These are phyloP conservation scores for Mystacides longicornis DNA, from an alignment of 2,888 invertebrate genomes.

Conservation along the genomic window DNA sequence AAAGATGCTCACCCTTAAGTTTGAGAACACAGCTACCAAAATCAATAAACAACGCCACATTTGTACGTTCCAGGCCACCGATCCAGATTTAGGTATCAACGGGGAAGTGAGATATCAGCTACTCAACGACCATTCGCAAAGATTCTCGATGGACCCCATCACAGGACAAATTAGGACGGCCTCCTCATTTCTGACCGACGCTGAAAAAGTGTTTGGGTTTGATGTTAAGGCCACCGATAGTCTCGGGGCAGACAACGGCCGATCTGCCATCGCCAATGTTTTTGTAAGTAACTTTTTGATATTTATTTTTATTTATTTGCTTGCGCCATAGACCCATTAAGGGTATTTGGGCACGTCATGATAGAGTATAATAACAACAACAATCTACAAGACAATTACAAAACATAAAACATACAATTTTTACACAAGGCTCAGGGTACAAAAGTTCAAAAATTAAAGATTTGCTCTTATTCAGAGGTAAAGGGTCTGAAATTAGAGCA, in stretches of 20 bases:
- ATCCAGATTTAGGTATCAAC: constrained; percentile 68
- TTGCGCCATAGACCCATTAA: not conserved
- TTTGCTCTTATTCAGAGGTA: no score
- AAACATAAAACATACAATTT: no score
- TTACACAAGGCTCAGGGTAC: no score
- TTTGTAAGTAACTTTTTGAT: constrained; percentile 56
- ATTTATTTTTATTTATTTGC: not conserved
- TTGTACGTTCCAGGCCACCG: constrained; percentile 53
- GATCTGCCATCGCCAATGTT: constrained; percentile 76
- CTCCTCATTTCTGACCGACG: constrained; percentile 58
- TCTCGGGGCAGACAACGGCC: constrained; percentile 72
- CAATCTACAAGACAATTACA: no score
- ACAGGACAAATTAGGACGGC: constrained; percentile 70
- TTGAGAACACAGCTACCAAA: no score
- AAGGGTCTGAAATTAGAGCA: no score
- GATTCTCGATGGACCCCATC: constrained; percentile 71
- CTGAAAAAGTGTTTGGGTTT: constrained; percentile 74
- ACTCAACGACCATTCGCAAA: constrained; percentile 64
- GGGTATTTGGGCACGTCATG: no score
- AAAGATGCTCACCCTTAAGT: no score
- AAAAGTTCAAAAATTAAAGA: no score
- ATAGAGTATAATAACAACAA: no score
- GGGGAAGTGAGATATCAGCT: constrained; percentile 76
- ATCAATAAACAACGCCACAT: no score
- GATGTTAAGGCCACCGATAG: constrained; percentile 84